These are phyloP conservation scores for Helarctos malayanus DNA, from an alignment of 2,797 vertebrate species.

Conservation along the genomic window DNA sequence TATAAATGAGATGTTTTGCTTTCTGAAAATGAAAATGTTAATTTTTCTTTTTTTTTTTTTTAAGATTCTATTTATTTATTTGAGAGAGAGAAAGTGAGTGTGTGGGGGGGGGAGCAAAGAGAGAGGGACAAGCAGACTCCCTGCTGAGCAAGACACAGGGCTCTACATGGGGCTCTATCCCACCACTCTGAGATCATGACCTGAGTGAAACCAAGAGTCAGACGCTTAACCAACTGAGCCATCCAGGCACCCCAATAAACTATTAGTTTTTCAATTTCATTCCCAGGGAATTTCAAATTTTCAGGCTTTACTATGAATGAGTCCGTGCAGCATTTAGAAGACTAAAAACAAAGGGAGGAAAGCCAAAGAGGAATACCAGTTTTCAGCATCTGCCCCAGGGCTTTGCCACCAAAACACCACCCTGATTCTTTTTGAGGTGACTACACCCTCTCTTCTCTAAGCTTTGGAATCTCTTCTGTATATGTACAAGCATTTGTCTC, in stretches of 20 bases:
- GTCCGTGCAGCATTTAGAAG: not conserved
- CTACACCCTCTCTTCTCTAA: not conserved
- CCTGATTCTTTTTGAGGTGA: not conserved
- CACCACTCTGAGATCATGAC: not conserved
- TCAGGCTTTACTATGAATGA: not conserved
- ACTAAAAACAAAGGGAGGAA: conserved; percentile 5
- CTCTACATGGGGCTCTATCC: not conserved
- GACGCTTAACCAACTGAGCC: not conserved
- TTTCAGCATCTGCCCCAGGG: not conserved
- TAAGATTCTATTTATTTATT: not conserved
- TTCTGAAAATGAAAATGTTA: conserved; percentile 7
- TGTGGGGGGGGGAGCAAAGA: not conserved
- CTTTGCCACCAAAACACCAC: not conserved
- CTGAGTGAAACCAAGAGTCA: not conserved
- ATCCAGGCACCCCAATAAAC: not conserved
- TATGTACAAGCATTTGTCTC: not conserved
- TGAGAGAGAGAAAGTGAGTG: not conserved
- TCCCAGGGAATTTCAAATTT: not conserved
- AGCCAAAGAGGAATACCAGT: not conserved
- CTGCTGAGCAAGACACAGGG: not conserved
- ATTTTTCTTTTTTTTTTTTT: not conserved
- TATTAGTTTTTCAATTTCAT: not conserved
- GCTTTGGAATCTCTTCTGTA: not conserved
- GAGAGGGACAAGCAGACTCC: not conserved
- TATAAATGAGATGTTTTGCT: not conserved